phyloP scores from a whole-genome alignment of 2,888 invertebrate species.

The Synanthedon andrenaeformis region DNA sequence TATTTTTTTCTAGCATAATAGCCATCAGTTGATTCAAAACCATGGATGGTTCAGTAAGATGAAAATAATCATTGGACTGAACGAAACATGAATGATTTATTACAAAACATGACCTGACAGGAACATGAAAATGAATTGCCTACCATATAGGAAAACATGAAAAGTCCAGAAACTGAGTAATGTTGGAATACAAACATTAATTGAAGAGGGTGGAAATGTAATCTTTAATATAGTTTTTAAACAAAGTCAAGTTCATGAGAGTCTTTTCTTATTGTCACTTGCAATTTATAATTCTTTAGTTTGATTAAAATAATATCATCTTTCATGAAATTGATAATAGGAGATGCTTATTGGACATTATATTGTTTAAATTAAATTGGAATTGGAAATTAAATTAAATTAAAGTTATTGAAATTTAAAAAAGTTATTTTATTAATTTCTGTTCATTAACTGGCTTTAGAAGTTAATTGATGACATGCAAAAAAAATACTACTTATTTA shows the following conservation, averaged over 20 bases:
- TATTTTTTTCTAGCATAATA: constrained; percentile 33
- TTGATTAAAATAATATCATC: constrained; percentile 1
- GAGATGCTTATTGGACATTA: constrained; percentile 12
- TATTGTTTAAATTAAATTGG: too few species aligned
- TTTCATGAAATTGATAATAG: constrained; percentile 17
- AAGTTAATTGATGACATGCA: constrained; percentile 3
- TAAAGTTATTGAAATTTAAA: constrained; percentile 4
- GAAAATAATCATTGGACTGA: constrained; percentile 18
- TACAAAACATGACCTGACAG: constrained; percentile 15
- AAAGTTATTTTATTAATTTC: constrained; percentile 8
- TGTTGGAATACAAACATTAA: constrained; percentile 40
- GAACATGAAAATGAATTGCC: constrained; percentile 22
- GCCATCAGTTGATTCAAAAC: constrained; percentile 21
- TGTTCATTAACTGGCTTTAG: constrained; percentile 8
- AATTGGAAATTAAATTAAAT: too few species aligned
- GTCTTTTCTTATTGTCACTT: constrained; percentile 13
- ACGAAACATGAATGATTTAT: constrained; percentile 13
- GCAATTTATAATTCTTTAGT: constrained; percentile 1
- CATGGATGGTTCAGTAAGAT: constrained; percentile 60
- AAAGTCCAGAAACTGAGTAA: constrained; percentile 41
- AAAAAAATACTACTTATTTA: constrained; percentile 1
- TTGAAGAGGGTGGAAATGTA: constrained; percentile 60
- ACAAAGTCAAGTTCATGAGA: constrained; percentile 43
- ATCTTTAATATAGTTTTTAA: constrained; percentile 57
- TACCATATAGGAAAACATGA: constrained; percentile 32